phyloP scores from a whole-genome alignment of 2,797 vertebrate genomes.

The Tadarida brasiliensis region DNA sequence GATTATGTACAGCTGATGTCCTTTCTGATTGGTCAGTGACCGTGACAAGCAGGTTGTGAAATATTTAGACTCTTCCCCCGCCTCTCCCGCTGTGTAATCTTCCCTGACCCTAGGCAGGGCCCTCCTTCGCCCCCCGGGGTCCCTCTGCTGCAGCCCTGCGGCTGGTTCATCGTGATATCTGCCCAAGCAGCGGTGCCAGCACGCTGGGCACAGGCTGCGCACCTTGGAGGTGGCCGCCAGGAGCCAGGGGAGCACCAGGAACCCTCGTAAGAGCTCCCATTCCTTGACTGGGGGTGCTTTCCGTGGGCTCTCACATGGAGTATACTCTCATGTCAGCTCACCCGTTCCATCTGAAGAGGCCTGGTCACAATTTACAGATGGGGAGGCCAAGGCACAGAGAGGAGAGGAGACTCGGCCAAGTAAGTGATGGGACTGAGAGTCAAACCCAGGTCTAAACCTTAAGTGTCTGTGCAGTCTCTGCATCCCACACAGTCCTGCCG shows the following conservation, averaged over 20 bases:
- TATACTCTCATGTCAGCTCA: neutral
- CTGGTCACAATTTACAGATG: neutral
- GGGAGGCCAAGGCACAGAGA: neutral
- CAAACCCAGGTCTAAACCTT: neutral
- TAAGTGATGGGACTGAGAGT: neutral
- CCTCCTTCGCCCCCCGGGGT: neutral
- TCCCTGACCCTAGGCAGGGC: neutral
- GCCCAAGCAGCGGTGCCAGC: too few relatives aligned
- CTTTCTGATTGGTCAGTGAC: neutral
- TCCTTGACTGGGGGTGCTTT: neutral
- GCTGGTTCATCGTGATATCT: neutral
- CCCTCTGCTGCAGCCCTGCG: neutral
- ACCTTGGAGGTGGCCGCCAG: neutral
- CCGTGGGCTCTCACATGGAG: fast-evolving
- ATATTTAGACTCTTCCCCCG: neutral
- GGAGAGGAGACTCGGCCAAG: neutral
- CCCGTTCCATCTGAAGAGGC: neutral
- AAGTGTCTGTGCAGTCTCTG: neutral
- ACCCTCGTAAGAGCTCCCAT: neutral
- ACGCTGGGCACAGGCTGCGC: neutral
- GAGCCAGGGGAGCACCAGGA: neutral
- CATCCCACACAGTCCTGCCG: neutral
- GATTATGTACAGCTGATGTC: neutral
- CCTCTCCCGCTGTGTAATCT: neutral
- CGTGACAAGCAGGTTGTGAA: neutral